Evolutionary conservation across 2,113 vertebrate species (phyloP).

Genomic region (Maccullochella peelii): DNA sequence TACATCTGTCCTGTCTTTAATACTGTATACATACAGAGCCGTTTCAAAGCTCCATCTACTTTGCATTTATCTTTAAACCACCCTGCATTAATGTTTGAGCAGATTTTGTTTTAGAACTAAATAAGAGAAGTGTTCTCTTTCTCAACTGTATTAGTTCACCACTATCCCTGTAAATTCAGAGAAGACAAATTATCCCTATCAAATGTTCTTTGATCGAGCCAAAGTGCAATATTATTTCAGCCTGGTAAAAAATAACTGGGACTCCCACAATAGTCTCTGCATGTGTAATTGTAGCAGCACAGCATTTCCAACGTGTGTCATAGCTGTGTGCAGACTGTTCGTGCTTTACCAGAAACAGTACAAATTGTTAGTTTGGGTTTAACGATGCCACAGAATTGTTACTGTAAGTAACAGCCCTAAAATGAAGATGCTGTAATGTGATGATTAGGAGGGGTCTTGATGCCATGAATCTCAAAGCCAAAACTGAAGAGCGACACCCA

Average conservation of each 20-base stretch:
- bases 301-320: not conserved
- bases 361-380: conserved; percentile 2
- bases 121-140: not conserved
- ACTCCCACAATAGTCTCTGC: not conserved
- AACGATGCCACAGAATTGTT: conserved; percentile 9
- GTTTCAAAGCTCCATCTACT: not conserved
- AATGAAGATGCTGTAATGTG: conserved; percentile 7
- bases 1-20: not conserved
- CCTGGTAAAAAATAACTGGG: not conserved
- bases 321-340: not conserved
- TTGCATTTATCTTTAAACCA: not conserved
- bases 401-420: conserved; percentile 19
- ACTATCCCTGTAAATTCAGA: not conserved
- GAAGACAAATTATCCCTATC: not conserved
- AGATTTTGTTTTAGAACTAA: not conserved
- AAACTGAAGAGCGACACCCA: conserved; percentile 61
- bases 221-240: conserved; percentile 11
- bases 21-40: not conserved
- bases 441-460: not conserved
- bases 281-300: not conserved
- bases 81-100: not conserved
- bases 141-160: not conserved
- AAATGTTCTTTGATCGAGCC: not conserved
- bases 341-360: conserved; percentile 1
- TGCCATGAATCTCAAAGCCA: conserved; percentile 20